A percentile compares a stretch with the other conserved stretches of the same genome.
These are phyloP conservation scores for Seira ritae DNA, from an alignment of 2,888 invertebrate genomes.

Conservation along the genomic window DNA sequence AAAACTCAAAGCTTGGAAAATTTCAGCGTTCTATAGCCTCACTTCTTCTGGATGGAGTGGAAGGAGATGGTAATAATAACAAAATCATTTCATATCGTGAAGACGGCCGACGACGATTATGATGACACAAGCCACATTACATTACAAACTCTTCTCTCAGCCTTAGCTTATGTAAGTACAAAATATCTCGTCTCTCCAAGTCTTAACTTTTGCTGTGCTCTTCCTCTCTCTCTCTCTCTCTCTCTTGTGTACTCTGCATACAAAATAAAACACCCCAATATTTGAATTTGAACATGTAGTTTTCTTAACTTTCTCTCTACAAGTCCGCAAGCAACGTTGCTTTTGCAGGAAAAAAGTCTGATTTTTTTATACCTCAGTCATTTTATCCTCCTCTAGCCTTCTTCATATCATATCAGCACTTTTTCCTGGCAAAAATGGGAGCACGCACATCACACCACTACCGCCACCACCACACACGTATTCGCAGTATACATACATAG, in stretches of 20 bases:
- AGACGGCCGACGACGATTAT: not conserved
- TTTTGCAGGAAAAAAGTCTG: not conserved
- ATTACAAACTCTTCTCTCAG: not conserved
- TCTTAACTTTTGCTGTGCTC: no score
- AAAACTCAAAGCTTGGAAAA: no score
- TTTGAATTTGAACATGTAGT: constrained; percentile 20
- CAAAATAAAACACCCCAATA: constrained; percentile 20
- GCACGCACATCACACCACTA: constrained; percentile 20
- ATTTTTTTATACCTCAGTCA: constrained; percentile 1
- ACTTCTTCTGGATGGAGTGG: not conserved
- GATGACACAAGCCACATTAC: constrained; percentile 18
- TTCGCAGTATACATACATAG: not conserved
- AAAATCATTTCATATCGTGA: constrained; percentile 24
- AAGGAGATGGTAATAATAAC: constrained; percentile 20
- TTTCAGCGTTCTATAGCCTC: no score
- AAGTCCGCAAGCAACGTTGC: not conserved
- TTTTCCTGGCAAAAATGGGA: not conserved
- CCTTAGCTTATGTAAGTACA: no score
- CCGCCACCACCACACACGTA: not conserved
- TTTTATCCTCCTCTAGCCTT: no score
- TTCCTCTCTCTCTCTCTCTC: not conserved
- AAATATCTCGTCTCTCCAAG: no score
- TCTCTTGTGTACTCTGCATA: constrained; percentile 6
- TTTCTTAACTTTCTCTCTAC: constrained; percentile 4
- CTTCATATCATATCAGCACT: constrained; percentile 17